Conservation (phyloP, 2,797 vertebrate genomes). For the Notolabrus celidotus region DNA sequence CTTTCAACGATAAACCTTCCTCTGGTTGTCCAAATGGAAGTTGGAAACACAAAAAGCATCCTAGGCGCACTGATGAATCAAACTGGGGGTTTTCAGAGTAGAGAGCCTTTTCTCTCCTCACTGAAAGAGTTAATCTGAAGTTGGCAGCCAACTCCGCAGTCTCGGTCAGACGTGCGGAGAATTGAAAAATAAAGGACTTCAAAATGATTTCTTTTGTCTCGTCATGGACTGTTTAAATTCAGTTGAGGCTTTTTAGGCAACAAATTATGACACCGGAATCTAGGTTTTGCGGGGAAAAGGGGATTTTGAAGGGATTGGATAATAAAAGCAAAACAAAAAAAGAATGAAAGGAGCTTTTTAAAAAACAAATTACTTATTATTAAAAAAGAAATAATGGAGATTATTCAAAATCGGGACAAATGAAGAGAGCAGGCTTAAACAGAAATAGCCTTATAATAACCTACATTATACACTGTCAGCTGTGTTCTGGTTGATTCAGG, state of each 20-base stretch:
- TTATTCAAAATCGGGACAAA: too few species aligned
- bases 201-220: slow-evolving; percentile 68
- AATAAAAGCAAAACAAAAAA: background rate
- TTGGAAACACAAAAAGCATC: slow-evolving; percentile 14
- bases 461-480: too few species aligned
- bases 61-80: slow-evolving; percentile 26
- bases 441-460: too few species aligned
- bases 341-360: too few species aligned
- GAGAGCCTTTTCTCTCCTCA: slow-evolving; percentile 62
- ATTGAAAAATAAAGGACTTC: slow-evolving; percentile 69
- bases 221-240: slow-evolving; percentile 34
- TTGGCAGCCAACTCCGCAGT: slow-evolving; percentile 75
- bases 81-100: slow-evolving; percentile 24
- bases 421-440: background rate
- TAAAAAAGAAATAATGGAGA: background rate
- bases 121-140: slow-evolving; percentile 83
- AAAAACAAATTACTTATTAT: too few species aligned
- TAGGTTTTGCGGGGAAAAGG: background rate
- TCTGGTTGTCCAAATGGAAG: slow-evolving; percentile 25
- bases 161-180: slow-evolving; percentile 79
- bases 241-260: slow-evolving; percentile 18
- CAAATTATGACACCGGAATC: slow-evolving; percentile 12
- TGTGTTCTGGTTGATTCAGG: too few species aligned
- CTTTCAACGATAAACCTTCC: background rate
- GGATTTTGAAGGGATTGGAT: background rate